Conservation (phyloP, 2,888 invertebrate genomes). For the Trachelus troglodyta region DNA sequence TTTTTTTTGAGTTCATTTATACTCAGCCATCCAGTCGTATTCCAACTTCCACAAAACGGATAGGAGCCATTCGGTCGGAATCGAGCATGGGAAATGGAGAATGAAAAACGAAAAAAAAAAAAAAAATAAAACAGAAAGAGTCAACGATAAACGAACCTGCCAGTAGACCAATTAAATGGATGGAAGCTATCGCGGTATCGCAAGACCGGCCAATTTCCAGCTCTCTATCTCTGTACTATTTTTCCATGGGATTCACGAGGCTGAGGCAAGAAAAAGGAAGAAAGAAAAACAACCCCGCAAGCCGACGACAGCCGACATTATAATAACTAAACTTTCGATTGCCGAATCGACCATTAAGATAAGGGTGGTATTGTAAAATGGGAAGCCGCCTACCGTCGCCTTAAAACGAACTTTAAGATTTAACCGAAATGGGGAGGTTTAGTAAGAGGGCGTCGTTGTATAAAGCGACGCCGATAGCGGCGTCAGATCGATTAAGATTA, state of each 20-base stretch:
- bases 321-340: slow-evolving; percentile 59
- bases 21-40: background rate
- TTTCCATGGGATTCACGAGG: slow-evolving; percentile 33
- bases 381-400: slow-evolving; percentile 21
- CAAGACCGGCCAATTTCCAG: slow-evolving; percentile 37
- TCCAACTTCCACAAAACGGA: background rate
- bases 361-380: slow-evolving; percentile 26
- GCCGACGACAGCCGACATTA: slow-evolving; percentile 37
- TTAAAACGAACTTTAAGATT: slow-evolving; percentile 33
- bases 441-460: slow-evolving; percentile 4
- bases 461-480: slow-evolving; percentile 22
- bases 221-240: slow-evolving; percentile 36
- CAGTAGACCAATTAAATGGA: background rate
- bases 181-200: background rate
- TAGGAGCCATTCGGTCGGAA: background rate
- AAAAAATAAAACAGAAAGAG: background rate
- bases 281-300: background rate
- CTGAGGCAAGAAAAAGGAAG: slow-evolving; percentile 3
- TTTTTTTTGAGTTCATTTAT: background rate
- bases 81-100: background rate
- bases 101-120: background rate
- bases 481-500: slow-evolving; percentile 54
- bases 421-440: slow-evolving; percentile 24
- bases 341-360: slow-evolving; percentile 51
- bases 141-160: background rate